Evolutionary conservation across 2,113 vertebrate species (phyloP).

Genomic region (Upupa epops): DNA sequence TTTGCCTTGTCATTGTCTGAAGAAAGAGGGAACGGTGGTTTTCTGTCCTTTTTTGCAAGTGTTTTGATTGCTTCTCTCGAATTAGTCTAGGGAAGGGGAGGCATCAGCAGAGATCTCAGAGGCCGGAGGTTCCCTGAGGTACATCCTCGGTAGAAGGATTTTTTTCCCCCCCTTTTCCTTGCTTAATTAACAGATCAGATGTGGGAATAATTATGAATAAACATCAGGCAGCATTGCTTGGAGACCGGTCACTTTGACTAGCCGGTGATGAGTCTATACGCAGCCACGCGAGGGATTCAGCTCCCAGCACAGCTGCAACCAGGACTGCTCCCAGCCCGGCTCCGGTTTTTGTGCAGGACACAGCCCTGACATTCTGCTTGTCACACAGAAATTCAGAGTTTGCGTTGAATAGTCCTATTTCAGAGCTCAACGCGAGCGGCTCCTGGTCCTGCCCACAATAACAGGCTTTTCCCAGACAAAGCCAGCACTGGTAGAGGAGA

Average conservation of each 20-base stretch:
- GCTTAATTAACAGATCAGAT: constrained; percentile 37
- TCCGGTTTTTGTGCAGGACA: not conserved
- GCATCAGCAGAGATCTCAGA: not conserved
- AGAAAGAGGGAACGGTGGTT: not conserved
- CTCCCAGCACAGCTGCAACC: not conserved
- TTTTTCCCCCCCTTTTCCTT: not conserved
- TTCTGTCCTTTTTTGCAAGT: not conserved
- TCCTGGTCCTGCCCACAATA: not conserved
- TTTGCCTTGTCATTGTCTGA: constrained; percentile 5
- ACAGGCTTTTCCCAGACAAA: not conserved
- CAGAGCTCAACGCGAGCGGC: not conserved
- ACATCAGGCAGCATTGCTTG: constrained; percentile 4
- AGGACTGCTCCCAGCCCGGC: not conserved
- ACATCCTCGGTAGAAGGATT: not conserved
- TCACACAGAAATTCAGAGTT: not conserved
- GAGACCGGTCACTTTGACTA: constrained; percentile 5
- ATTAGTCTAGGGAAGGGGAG: not conserved
- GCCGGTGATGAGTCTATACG: not conserved
- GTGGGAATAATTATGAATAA: constrained; percentile 32
- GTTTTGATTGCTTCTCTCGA: not conserved
- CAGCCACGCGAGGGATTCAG: not conserved
- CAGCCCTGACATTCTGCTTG: not conserved
- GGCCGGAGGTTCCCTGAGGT: not conserved
- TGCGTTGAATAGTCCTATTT: not conserved
- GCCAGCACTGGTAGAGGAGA: not conserved